Conservation (phyloP, 2,888 invertebrate species). For the Trachelus stipa region DNA sequence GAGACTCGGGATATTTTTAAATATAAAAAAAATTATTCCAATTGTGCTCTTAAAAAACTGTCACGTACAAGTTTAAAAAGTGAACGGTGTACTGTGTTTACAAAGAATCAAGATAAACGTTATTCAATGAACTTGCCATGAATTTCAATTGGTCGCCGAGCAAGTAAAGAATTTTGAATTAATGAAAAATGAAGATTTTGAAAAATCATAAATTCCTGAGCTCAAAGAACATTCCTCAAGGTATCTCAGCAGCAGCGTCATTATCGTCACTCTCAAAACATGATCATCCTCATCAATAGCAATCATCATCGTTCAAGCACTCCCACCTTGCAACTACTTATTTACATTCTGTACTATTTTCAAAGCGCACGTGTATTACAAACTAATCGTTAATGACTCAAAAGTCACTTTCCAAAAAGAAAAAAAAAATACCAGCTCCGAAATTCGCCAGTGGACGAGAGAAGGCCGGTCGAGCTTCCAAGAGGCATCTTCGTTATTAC, state of each 20-base stretch:
- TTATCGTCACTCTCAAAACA: neutral
- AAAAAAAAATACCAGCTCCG: neutral
- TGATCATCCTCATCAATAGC: neutral
- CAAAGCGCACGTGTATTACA: neutral
- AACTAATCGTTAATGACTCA: neutral
- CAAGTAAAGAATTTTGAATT: neutral
- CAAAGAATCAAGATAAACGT: neutral
- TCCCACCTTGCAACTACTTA: neutral
- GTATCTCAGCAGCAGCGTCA: constrained; percentile 8
- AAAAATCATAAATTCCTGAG: neutral
- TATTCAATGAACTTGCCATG: neutral
- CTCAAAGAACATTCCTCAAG: constrained; percentile 5
- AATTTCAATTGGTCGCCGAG: neutral
- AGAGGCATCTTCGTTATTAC: neutral
- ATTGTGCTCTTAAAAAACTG: neutral
- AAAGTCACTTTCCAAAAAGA: too few relatives aligned
- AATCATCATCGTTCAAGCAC: neutral
- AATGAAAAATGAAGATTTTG: neutral
- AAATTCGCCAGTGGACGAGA: neutral
- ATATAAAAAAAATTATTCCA: neutral
- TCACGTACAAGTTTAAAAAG: neutral
- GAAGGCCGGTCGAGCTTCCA: neutral
- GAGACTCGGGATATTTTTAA: neutral
- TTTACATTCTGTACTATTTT: neutral
- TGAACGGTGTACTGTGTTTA: neutral